Evolutionary conservation across 1,140 invertebrate genomes (phyloP), one percentile per base, ranked within the genome.

Genomic region (Bombus superbus): DNA sequence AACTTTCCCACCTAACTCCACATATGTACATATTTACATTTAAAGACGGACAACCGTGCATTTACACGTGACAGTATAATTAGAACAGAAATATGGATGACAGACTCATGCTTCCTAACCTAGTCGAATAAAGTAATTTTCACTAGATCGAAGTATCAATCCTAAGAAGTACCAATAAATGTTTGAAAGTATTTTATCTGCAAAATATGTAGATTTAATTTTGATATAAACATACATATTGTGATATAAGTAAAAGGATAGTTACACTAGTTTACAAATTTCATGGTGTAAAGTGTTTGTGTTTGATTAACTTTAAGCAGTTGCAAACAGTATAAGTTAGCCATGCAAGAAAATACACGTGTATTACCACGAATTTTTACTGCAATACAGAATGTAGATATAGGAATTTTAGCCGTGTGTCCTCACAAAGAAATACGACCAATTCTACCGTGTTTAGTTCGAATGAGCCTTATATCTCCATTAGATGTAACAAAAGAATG

Each of bases 381-480:
- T 77, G 97, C 97, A 2, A 97, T 98, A 93, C 97, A 98, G 93
- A 97, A 97, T 93, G 96, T 98, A 47, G 96, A 98, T 93, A 97
- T 98, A 22, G 95, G 96, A n/a, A 96, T 96, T 90, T 93, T 98
- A 44, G 95, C 96, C n/a, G 94, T 96, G 87, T 97, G 97, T 90
- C 94, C 96, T 1, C 96, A 97, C 85, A 94, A 96, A 76, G 97
- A 98, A 93, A 97, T 99, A 59, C 96, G 98, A 28, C 98, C 98
- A 28, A 97, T 99, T 71, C 95, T 99, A 90, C 98, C 98, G 78
- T 98, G 98, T 94, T 96, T 99, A 71, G 98, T 98, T 76, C 96
- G 98, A 76, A 99, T 99, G 98, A 98, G 98, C 86, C 95, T 99
- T 1, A 98, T 99, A 88, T 97, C 97, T 47, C 98, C 98, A 11